phyloP scores from a whole-genome alignment of 2,113 vertebrate genomes.

The Amblyornis subalaris region DNA sequence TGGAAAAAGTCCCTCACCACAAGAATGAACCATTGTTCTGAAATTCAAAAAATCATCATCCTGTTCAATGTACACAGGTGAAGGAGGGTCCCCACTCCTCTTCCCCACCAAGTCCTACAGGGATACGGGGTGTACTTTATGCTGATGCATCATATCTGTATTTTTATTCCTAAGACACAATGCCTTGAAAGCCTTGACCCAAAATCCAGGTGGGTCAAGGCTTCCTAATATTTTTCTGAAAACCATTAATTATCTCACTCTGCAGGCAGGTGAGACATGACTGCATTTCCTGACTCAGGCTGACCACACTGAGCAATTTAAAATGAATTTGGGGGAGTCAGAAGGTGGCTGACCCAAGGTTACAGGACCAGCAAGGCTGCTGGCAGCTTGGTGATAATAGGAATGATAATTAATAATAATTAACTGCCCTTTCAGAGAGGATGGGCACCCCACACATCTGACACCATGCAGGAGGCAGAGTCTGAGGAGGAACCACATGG shows the following conservation, averaged over 20 bases:
- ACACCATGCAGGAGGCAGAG: accelerated
- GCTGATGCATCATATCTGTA: not conserved
- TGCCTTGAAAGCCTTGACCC: not conserved
- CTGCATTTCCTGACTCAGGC: not conserved
- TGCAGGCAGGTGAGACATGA: not conserved
- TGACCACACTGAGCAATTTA: not conserved
- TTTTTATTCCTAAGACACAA: not conserved
- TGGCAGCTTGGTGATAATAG: not conserved
- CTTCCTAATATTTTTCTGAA: not conserved
- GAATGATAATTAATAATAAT: not conserved
- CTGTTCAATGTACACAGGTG: accelerated
- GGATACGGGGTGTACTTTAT: accelerated
- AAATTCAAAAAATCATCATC: not conserved
- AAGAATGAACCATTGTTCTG: not conserved
- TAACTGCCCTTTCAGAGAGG: not conserved
- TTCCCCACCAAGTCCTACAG: not conserved
- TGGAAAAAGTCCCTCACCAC: not conserved
- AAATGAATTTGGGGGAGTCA: not conserved
- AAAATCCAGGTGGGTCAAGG: not conserved
- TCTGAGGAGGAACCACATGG: accelerated
- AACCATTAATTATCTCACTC: not conserved
- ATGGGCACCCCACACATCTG: accelerated
- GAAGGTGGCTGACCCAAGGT: not conserved
- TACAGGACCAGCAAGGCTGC: not conserved
- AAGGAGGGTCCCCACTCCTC: not conserved